phyloP scores from a whole-genome alignment of 2,888 invertebrate genomes.

The Dryadula phaetusa region DNA sequence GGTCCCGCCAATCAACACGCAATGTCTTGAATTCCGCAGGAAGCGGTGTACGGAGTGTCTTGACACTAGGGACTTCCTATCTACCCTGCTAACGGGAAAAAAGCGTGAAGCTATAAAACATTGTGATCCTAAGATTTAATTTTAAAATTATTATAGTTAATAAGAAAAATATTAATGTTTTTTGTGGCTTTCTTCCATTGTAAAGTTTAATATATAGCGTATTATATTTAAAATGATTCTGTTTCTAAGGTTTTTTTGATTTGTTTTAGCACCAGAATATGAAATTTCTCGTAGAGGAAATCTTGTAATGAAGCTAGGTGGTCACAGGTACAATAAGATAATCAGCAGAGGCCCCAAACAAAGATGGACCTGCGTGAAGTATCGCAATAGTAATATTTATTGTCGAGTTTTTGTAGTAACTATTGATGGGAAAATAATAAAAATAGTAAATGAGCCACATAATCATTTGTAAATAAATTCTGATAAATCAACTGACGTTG shows the following conservation, averaged over 20 bases:
- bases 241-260: constrained; percentile 1
- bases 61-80: too few relatives aligned
- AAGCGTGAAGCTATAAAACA: too few relatives aligned
- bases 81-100: too few relatives aligned
- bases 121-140: too few relatives aligned
- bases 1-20: too few relatives aligned
- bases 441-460: constrained; percentile 33
- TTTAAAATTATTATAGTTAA: too few relatives aligned
- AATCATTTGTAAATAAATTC: constrained; percentile 10
- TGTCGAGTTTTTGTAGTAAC: constrained; percentile 37
- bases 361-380: constrained; percentile 40
- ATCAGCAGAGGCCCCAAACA: constrained; percentile 30
- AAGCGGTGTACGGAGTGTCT: too few relatives aligned
- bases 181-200: background rate
- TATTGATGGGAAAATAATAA: constrained; percentile 29
- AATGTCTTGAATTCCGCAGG: too few relatives aligned
- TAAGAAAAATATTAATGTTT: too few relatives aligned
- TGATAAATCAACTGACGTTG: too few relatives aligned
- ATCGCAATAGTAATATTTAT: constrained; percentile 19
- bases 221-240: background rate
- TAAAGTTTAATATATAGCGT: background rate
- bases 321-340: constrained; percentile 33
- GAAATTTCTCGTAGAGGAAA: constrained; percentile 29
- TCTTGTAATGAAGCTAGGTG: constrained; percentile 33
- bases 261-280: constrained; percentile 29